A percentile compares a stretch with the other conserved stretches of the same genome.
phyloP scores from a whole-genome alignment of 2,888 invertebrate genomes.

The Leucophenga maculata region DNA sequence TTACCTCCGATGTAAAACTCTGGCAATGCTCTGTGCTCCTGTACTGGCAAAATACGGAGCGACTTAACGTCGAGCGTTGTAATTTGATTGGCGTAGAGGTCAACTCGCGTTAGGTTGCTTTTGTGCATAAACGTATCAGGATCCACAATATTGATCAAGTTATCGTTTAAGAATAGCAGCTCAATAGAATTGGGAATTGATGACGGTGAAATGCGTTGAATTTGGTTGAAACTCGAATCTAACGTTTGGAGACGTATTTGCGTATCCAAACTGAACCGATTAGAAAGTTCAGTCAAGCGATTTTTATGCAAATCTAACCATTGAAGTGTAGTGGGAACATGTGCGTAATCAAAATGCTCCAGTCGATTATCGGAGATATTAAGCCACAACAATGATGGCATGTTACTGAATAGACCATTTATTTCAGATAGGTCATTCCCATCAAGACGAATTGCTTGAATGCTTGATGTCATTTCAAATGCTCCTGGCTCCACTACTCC shows the following conservation, averaged over 20 bases:
- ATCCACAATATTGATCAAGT: constrained; percentile 87
- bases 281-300: constrained; percentile 84
- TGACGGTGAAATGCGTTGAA: constrained; percentile 82
- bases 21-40: constrained; percentile 81
- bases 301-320: constrained; percentile 94
- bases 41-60: constrained; percentile 85
- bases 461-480: constrained; percentile 83
- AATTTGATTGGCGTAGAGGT: constrained; percentile 93
- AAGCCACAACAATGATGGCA: constrained; percentile 87
- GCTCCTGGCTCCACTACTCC: constrained; percentile 84
- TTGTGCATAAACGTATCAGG: constrained; percentile 92
- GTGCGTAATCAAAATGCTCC: constrained; percentile 89
- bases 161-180: constrained; percentile 89
- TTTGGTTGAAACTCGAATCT: constrained; percentile 92
- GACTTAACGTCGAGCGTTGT: constrained; percentile 92
- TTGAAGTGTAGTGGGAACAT: constrained; percentile 86
- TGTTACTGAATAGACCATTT: constrained; percentile 86
- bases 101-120: constrained; percentile 89
- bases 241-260: constrained; percentile 85
- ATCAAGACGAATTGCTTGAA: constrained; percentile 90
- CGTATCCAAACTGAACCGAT: constrained; percentile 79
- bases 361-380: constrained; percentile 93
- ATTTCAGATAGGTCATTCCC: constrained; percentile 88
- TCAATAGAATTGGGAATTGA: constrained; percentile 90
- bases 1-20: constrained; percentile 95